Evolutionary conservation across 2,888 invertebrate species (phyloP), one percentile per base, ranked within the genome.

Genomic region (Neoaliturus tenellus): DNA sequence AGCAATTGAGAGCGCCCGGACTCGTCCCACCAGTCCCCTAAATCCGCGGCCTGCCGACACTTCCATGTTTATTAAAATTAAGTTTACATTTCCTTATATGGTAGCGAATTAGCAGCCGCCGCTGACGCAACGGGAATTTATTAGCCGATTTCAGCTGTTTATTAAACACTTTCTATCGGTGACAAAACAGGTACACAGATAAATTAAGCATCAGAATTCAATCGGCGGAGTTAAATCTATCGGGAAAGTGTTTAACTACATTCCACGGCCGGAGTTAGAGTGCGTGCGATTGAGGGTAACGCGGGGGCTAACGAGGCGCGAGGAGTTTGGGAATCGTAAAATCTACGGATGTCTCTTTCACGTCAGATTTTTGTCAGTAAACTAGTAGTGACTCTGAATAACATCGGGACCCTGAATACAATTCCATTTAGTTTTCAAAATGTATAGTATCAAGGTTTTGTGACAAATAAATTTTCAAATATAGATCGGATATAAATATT

Each of bases 51-150:
- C 20, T 20, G 44, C 73, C 28, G 73, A 75, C 78, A 78, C 78
- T 55, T 78, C 55, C 20, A 78, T 78, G 78, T 78, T 78, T 78
- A 78, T 78, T 78, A 78, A 78, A 78, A 78, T 78, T 78, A 78
- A 78, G 78, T 78, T 78, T 78, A 78, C 78, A 78, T 78, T 78
- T 23, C 78, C 78, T 55, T 78, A 55, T 78, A 48, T 33, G 78
- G 78, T 78, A 78, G 78, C 78, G 78, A 78, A 78, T 78, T 55
- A 78, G 55, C 78, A n/a, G 23, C 78, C 33, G 31, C 35, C 20
- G 1, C 78, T 78, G 48, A 44, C 73, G 73, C 73, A 75, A 75
- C 44, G 33, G 35, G 51, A 33, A 78, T 78, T 78, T 78, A 78
- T 78, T 28, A 20, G 78, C 55, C 78, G 78, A 78, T 78, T 55